Conservation (phyloP, 2,888 invertebrate genomes). For the Holacanthella duospinosa region DNA sequence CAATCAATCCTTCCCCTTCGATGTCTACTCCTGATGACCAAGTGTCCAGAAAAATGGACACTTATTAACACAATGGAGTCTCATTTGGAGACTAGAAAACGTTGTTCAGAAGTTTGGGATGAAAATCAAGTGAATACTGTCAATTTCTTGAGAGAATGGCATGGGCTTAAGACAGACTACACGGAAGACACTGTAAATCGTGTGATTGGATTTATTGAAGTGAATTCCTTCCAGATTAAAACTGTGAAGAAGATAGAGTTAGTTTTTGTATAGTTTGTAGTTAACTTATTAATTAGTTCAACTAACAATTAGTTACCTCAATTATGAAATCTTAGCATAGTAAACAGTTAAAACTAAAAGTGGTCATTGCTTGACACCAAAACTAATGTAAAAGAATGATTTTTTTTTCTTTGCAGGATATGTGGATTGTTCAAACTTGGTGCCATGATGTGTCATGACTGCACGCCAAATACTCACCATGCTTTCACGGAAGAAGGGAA, state of each 20-base stretch:
- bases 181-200: not conserved
- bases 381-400: too few species aligned
- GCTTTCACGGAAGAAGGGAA: constrained; percentile 1
- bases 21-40: constrained; percentile 51
- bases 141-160: constrained; percentile 1
- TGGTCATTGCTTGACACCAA: too few species aligned
- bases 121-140: constrained; percentile 6
- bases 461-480: constrained; percentile 5
- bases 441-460: constrained; percentile 1
- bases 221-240: constrained; percentile 6
- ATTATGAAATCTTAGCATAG: too few species aligned
- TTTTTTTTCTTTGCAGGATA: not conserved
- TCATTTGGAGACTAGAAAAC: constrained; percentile 52
- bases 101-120: constrained; percentile 39
- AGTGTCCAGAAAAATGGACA: constrained; percentile 48
- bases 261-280: not conserved
- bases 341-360: too few species aligned
- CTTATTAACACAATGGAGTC: constrained; percentile 49
- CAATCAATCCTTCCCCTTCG: constrained; percentile 57
- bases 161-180: not conserved
- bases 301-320: too few species aligned
- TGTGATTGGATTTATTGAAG: constrained; percentile 8
- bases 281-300: too few species aligned
- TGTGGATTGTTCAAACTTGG: not conserved
- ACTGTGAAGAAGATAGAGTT: constrained; percentile 4